Conservation (phyloP, 2,888 invertebrate species). For the Eupeodes luniger region DNA sequence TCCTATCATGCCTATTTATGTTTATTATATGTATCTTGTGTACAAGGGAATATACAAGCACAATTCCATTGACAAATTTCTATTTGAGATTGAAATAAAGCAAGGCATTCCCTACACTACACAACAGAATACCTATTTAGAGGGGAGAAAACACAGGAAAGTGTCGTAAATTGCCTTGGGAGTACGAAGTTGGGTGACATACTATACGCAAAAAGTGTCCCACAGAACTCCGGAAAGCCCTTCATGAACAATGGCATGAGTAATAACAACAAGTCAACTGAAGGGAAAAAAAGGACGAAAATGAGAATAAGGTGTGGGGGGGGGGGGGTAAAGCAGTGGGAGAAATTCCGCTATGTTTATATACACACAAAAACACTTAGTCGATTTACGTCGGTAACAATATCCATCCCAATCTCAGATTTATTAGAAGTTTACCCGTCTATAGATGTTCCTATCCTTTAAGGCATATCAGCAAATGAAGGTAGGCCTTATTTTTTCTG, state of each 20-base stretch:
- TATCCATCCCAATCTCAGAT: slow-evolving; percentile 13
- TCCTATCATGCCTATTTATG: not conserved
- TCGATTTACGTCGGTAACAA: slow-evolving; percentile 18
- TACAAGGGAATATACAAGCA: not conserved
- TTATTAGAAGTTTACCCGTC: slow-evolving; percentile 8
- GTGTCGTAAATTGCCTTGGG: slow-evolving; percentile 11
- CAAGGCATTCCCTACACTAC: not conserved
- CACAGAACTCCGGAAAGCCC: not conserved
- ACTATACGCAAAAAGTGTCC: slow-evolving; percentile 5
- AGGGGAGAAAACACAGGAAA: slow-evolving; percentile 1
- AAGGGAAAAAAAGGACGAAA: not conserved
- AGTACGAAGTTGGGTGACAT: not conserved
- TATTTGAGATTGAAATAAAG: not conserved
- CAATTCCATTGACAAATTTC: not conserved
- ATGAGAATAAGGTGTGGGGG: too few relatives aligned
- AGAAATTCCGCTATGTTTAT: not conserved
- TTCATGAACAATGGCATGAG: slow-evolving; percentile 6
- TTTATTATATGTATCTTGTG: not conserved
- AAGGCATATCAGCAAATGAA: slow-evolving; percentile 1
- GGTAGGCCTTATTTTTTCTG: not conserved
- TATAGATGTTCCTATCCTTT: not conserved
- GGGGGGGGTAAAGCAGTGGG: too few relatives aligned
- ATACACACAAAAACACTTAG: slow-evolving; percentile 9
- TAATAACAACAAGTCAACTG: slow-evolving; percentile 10
- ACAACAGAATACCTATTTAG: not conserved